These are phyloP conservation scores for Hypsopygia costalis DNA, from an alignment of 2,888 invertebrate species.

Conservation along the genomic window DNA sequence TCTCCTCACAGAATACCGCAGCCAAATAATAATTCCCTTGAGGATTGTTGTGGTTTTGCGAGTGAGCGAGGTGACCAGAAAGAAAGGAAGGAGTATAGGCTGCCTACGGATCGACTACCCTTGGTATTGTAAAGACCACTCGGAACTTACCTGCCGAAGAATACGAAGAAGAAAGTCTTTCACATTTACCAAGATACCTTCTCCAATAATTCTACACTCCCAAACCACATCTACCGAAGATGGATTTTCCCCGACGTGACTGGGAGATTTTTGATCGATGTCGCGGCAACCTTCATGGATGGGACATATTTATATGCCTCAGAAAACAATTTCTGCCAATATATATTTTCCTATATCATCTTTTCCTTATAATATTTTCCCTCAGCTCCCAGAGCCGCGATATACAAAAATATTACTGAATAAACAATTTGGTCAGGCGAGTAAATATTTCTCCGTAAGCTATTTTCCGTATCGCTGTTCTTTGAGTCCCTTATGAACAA, in stretches of 20 bases:
- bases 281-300: constrained; percentile 24
- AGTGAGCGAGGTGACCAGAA: too few species aligned
- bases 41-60: too few species aligned
- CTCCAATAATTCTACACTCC: constrained; percentile 7
- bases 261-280: constrained; percentile 56
- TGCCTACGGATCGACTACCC: too few species aligned
- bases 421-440: constrained; percentile 24
- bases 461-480: not conserved
- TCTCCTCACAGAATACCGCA: too few species aligned
- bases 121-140: too few species aligned
- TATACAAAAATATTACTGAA: constrained; percentile 30
- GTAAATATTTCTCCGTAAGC: constrained; percentile 18
- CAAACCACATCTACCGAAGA: constrained; percentile 15
- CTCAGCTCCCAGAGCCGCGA: constrained; percentile 19
- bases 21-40: too few species aligned
- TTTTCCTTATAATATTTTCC: constrained; percentile 25
- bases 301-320: constrained; percentile 53
- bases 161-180: too few species aligned
- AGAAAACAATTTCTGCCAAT: constrained; percentile 49
- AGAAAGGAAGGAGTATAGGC: too few species aligned
- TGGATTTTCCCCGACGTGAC: constrained; percentile 40
- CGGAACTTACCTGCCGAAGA: too few species aligned
- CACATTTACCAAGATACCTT: not conserved
- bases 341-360: constrained; percentile 38
- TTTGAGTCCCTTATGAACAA: not conserved